A percentile compares a stretch with the other conserved stretches of the same genome.
Conservation (phyloP, 1,140 invertebrate genomes). For the Eriosoma lanigerum region DNA sequence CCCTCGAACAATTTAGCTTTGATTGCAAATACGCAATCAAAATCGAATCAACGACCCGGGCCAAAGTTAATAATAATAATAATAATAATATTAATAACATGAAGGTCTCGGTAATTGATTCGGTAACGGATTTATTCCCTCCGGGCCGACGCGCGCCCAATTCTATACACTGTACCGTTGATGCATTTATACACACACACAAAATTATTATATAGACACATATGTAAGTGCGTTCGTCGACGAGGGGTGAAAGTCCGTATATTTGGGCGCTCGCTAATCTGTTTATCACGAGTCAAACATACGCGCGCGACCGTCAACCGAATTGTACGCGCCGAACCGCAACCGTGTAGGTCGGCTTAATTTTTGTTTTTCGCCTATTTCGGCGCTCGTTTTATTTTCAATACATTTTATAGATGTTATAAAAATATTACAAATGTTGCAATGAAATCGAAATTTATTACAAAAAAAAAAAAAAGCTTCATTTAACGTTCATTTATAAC, state of each 20-base stretch:
- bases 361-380: too few species aligned
- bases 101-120: conserved; percentile 19
- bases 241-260: not conserved
- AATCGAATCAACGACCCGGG: conserved; percentile 33
- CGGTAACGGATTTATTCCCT: conserved; percentile 39
- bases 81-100: conserved; percentile 9
- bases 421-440: too few species aligned
- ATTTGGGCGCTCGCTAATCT: not conserved
- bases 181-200: not conserved
- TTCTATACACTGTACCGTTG: not conserved
- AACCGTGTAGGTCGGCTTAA: too few species aligned
- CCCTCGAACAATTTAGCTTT: conserved; percentile 46
- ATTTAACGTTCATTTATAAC: too few species aligned
- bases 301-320: not conserved
- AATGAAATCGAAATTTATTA: too few species aligned
- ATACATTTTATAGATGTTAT: too few species aligned
- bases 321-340: too few species aligned
- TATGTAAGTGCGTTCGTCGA: not conserved
- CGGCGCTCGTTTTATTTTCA: too few species aligned
- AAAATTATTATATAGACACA: not conserved
- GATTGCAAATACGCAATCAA: conserved; percentile 45
- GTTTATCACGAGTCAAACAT: conserved; percentile 35
- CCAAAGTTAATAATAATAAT: conserved; percentile 34
- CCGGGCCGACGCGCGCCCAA: conserved; percentile 1
- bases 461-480: too few species aligned